A percentile compares a stretch with the other conserved stretches of the same genome.
phyloP scores from a whole-genome alignment of 2,888 invertebrate species.

The Digitonthophagus gazella region DNA sequence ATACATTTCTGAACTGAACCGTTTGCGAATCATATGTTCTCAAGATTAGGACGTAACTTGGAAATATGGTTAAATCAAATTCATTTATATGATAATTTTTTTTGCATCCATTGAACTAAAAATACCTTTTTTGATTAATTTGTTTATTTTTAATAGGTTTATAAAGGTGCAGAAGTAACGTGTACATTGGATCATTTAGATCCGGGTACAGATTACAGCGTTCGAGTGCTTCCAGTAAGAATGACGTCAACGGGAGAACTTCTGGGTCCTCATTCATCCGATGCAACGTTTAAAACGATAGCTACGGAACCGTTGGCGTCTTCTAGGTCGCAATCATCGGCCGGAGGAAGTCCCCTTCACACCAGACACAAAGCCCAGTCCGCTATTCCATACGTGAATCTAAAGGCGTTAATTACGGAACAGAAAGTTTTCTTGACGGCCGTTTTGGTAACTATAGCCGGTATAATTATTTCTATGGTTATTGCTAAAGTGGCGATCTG shows the following conservation, averaged over 20 bases:
- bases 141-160: slow-evolving; percentile 55
- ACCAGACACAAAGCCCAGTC: slow-evolving; percentile 30
- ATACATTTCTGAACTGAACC: too few relatives aligned
- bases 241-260: slow-evolving; percentile 59
- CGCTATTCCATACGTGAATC: slow-evolving; percentile 29
- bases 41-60: too few relatives aligned
- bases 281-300: slow-evolving; percentile 59
- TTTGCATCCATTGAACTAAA: too few relatives aligned
- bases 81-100: too few relatives aligned
- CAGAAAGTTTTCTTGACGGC: slow-evolving; percentile 58
- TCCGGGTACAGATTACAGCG: slow-evolving; percentile 71
- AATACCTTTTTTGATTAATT: background rate
- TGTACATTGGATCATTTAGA: slow-evolving; percentile 68
- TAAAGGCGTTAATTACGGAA: slow-evolving; percentile 54
- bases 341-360: slow-evolving; percentile 35
- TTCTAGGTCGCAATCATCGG: slow-evolving; percentile 43
- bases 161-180: slow-evolving; percentile 63
- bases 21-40: background rate
- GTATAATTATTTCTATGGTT: slow-evolving; percentile 44
- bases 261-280: slow-evolving; percentile 69
- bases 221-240: slow-evolving; percentile 77
- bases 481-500: slow-evolving; percentile 30
- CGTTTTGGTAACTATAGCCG: slow-evolving; percentile 45
- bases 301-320: slow-evolving; percentile 48
- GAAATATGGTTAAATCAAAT: background rate